Evolutionary conservation across 64 coral and sea anemone species (phyloP).

Genomic region (Actinia equina): DNA sequence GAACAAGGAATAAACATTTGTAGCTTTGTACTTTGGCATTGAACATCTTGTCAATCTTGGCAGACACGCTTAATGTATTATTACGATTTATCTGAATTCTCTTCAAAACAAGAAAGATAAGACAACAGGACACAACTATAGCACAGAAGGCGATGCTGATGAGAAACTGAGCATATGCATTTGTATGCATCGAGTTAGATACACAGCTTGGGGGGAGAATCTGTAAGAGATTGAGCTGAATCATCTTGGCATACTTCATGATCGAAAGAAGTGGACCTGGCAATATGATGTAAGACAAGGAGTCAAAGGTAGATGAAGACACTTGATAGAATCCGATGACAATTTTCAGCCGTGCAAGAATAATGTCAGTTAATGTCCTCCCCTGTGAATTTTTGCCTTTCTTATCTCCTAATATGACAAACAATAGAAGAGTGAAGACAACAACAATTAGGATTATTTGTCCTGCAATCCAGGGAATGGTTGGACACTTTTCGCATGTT

Average conservation of each 20-base stretch:
- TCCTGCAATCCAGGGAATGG: slow-evolving; percentile 27
- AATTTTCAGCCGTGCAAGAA: slow-evolving; percentile 10
- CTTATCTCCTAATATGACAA: neutral
- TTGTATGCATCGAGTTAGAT: neutral
- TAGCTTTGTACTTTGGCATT: neutral
- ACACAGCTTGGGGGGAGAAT: neutral
- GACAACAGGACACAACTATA: neutral
- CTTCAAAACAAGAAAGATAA: neutral
- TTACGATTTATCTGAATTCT: neutral
- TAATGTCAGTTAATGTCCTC: neutral
- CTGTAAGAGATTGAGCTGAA: slow-evolving; percentile 6
- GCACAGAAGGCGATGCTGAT: neutral
- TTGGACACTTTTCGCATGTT: slow-evolving; percentile 39
- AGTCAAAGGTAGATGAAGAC: neutral
- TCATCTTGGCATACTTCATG: neutral
- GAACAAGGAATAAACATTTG: neutral
- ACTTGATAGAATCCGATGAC: neutral
- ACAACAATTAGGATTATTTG: slow-evolving; percentile 21
- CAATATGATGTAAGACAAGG: neutral
- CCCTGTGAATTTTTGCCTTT: neutral
- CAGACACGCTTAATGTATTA: neutral
- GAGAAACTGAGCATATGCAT: neutral
- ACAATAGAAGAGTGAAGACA: neutral
- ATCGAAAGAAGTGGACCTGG: neutral
- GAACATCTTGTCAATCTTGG: neutral